A percentile compares a stretch with the other conserved stretches of the same genome.
These are phyloP conservation scores for Phymatocera aterrima DNA, from an alignment of 2,888 invertebrate species.

Conservation along the genomic window DNA sequence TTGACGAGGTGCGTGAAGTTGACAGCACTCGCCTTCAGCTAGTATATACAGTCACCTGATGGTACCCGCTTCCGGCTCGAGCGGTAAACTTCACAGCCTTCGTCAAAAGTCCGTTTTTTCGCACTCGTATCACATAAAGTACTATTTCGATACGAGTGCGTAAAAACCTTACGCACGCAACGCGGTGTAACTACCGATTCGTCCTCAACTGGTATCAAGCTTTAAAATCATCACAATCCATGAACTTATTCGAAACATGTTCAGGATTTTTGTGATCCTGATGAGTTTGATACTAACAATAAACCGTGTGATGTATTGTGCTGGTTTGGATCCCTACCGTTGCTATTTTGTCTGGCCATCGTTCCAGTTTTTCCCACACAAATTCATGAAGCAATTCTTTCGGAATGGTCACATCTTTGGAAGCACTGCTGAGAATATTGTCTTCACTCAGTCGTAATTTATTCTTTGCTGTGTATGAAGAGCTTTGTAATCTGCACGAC, in stretches of 20 bases:
- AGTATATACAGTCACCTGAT: too few relatives aligned
- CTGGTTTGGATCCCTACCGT: conserved; percentile 72
- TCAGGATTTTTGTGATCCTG: background rate
- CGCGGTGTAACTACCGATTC: too few relatives aligned
- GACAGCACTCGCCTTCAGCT: too few relatives aligned
- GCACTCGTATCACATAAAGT: too few relatives aligned
- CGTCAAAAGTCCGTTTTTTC: too few relatives aligned
- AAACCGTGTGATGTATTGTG: background rate
- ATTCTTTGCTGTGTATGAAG: background rate
- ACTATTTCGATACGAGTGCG: too few relatives aligned
- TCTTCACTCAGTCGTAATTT: conserved; percentile 11
- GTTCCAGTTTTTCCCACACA: conserved; percentile 80
- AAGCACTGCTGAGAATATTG: conserved; percentile 50
- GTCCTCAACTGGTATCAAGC: too few relatives aligned
- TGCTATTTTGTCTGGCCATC: conserved; percentile 80
- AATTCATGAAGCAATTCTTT: conserved; percentile 74
- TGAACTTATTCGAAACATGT: background rate
- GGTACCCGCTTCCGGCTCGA: too few relatives aligned
- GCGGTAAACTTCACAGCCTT: too few relatives aligned
- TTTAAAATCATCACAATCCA: too few relatives aligned
- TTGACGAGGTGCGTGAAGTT: too few relatives aligned
- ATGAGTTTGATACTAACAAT: background rate
- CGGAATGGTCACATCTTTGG: conserved; percentile 41
- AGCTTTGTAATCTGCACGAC: background rate
- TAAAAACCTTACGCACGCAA: too few relatives aligned